Conservation (phyloP, 1,140 invertebrate species). For the Melipona quadrifasciata region DNA sequence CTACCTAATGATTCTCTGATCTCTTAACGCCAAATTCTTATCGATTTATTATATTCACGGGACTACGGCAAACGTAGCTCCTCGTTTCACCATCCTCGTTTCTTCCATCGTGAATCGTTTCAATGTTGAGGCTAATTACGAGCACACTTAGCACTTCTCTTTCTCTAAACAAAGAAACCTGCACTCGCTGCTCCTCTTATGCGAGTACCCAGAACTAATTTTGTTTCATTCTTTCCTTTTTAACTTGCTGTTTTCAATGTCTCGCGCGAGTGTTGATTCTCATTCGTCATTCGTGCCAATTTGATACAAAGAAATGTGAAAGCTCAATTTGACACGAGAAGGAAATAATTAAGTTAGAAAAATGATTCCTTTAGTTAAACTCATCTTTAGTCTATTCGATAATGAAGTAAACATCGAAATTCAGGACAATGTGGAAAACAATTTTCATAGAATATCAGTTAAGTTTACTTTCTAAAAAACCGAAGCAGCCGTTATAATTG, state of each 20-base stretch:
- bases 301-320: too few relatives aligned
- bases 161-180: not conserved
- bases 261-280: not conserved
- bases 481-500: not conserved
- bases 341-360: not conserved
- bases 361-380: not conserved
- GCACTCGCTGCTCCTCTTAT: not conserved
- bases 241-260: not conserved
- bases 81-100: not conserved
- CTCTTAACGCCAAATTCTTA: not conserved
- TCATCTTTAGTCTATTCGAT: not conserved
- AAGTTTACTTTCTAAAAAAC: not conserved
- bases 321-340: not conserved
- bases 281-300: not conserved
- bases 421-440: not conserved
- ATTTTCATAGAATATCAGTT: not conserved
- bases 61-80: not conserved
- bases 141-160: not conserved
- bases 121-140: not conserved
- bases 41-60: not conserved
- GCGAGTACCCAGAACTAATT: conserved; percentile 8
- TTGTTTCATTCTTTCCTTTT: not conserved
- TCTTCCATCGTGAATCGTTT: too few relatives aligned
- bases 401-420: not conserved
- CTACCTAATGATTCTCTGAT: not conserved